A percentile compares a stretch with the other conserved stretches of the same genome.
phyloP scores from a whole-genome alignment of 2,113 vertebrate genomes.

The Tetraodon nigroviridis region DNA sequence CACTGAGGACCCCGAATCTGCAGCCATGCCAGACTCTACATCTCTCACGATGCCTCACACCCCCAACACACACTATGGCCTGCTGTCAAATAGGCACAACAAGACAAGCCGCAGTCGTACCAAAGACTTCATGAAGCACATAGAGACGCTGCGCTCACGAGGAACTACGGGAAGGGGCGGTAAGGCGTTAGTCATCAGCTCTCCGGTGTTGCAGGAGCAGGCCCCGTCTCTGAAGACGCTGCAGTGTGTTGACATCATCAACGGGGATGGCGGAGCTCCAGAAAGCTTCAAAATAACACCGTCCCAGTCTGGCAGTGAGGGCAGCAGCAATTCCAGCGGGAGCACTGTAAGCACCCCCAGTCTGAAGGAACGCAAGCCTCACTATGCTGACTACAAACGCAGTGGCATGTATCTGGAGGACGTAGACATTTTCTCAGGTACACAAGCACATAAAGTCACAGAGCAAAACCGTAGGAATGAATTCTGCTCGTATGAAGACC shows the following conservation, averaged over 20 bases:
- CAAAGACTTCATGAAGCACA: constrained; percentile 88
- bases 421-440: constrained; percentile 80
- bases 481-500: constrained; percentile 89
- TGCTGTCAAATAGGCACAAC: constrained; percentile 72
- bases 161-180: constrained; percentile 68
- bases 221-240: constrained; percentile 79
- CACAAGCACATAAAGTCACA: constrained; percentile 65
- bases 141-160: constrained; percentile 85
- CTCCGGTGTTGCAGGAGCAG: constrained; percentile 82
- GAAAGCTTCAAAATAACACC: constrained; percentile 47
- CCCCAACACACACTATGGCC: constrained; percentile 55
- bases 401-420: constrained; percentile 93
- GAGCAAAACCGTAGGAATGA: constrained; percentile 81
- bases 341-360: constrained; percentile 79
- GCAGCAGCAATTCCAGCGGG: constrained; percentile 79
- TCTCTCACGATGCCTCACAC: constrained; percentile 50
- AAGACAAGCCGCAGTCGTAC: constrained; percentile 76
- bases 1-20: constrained; percentile 76
- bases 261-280: constrained; percentile 68
- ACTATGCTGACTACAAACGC: constrained; percentile 82
- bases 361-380: constrained; percentile 79
- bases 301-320: constrained; percentile 77
- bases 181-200: constrained; percentile 77
- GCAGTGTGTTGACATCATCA: constrained; percentile 78
- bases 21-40: constrained; percentile 75